phyloP scores from a whole-genome alignment of 35 echinoderm and acorn worm genomes.

The Diadema setosum region DNA sequence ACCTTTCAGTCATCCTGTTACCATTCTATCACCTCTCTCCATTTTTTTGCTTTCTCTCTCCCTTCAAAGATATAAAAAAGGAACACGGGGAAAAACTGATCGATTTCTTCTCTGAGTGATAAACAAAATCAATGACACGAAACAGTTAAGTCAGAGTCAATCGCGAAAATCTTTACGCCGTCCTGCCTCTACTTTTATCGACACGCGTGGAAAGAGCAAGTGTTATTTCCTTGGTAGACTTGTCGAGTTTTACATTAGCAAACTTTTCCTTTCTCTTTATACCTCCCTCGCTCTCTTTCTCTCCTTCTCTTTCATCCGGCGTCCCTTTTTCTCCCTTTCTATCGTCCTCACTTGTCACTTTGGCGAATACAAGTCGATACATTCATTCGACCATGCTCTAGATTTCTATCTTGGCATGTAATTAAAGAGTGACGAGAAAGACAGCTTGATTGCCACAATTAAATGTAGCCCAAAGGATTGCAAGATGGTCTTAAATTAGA shows the following conservation, averaged over 20 bases:
- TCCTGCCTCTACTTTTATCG: neutral
- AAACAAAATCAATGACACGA: neutral
- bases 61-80: neutral
- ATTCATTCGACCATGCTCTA: neutral
- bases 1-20: neutral
- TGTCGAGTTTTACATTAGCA: neutral
- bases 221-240: neutral
- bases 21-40: neutral
- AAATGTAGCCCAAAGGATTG: neutral
- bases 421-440: neutral
- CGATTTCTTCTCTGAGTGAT: neutral
- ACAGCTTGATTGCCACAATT: neutral
- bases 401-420: constrained; percentile 7
- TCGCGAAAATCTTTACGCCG: neutral
- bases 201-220: neutral
- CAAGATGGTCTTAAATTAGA: neutral
- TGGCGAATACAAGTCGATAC: neutral
- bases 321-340: neutral
- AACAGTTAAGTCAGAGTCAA: constrained; percentile 9
- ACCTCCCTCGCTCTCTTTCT: neutral
- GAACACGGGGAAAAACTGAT: neutral
- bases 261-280: neutral
- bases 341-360: neutral
- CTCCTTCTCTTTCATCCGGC: neutral
- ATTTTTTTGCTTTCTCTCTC: neutral